Percentiles rank a stretch among this genome's conserved stretches.
These are phyloP conservation scores for Sylvia atricapilla DNA, from an alignment of 2,113 vertebrate species.

Conservation along the genomic window DNA sequence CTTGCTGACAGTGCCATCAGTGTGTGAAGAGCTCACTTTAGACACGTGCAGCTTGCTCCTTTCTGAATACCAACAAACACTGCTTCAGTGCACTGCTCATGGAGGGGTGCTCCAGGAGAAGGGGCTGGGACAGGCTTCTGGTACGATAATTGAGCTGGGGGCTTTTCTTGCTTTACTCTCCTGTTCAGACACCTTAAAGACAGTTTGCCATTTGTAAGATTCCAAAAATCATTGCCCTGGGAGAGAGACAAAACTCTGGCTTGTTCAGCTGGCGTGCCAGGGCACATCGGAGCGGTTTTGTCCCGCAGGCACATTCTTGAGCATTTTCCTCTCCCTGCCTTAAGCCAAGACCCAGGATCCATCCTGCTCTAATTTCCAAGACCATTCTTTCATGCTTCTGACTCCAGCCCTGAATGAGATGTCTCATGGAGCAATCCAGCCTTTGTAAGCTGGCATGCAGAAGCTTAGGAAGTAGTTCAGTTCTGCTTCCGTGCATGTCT, in stretches of 20 bases:
- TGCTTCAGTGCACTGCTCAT: background rate
- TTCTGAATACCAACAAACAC: background rate
- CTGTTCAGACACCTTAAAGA: background rate
- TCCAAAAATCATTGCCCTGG: background rate
- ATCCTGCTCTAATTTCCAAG: background rate
- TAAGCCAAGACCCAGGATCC: background rate
- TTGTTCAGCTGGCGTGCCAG: background rate
- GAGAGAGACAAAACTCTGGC: background rate
- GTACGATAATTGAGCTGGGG: background rate
- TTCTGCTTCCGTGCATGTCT: background rate
- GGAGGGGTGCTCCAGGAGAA: background rate
- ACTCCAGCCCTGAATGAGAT: background rate
- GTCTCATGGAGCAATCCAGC: background rate
- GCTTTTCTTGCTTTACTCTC: background rate
- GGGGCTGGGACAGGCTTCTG: background rate
- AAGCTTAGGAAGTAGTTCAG: background rate
- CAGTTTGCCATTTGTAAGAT: background rate
- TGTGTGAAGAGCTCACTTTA: background rate
- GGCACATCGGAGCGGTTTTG: background rate
- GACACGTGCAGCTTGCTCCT: background rate
- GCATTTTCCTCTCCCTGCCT: background rate
- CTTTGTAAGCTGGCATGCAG: background rate
- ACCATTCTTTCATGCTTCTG: background rate
- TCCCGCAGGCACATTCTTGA: constrained; percentile 38
- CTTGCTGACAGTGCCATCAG: background rate